phyloP scores from a whole-genome alignment of 37 sponge, comb jelly and placozoan species.

The Ephydatia muelleri region DNA sequence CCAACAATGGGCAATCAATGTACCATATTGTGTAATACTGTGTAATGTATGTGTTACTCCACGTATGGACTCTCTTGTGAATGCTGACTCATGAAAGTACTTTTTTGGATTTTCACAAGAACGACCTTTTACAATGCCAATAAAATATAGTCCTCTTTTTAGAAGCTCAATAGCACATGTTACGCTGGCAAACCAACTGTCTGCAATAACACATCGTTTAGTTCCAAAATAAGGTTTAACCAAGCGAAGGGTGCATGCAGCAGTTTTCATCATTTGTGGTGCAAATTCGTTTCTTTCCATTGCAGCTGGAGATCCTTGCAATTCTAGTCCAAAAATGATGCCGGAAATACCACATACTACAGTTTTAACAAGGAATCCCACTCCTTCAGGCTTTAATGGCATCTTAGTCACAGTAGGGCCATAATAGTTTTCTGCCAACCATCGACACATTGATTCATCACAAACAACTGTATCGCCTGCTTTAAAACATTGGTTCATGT shows the following conservation, averaged over 20 bases:
- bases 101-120: not conserved
- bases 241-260: not conserved
- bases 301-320: not conserved
- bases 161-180: not conserved
- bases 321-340: not conserved
- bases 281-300: not conserved
- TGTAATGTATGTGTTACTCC: not conserved
- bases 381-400: not conserved
- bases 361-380: conserved; percentile 1
- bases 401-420: not conserved
- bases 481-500: not conserved
- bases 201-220: not conserved
- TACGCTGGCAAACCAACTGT: not conserved
- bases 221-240: not conserved
- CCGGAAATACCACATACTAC: not conserved
- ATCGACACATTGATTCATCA: not conserved
- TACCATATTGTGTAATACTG: conserved; percentile 1
- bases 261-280: conserved; percentile 3
- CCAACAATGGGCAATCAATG: not conserved
- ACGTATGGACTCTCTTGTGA: not conserved
- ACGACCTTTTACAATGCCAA: not conserved
- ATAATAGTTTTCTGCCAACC: conserved; percentile 1
- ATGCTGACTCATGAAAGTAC: not conserved
- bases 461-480: not conserved
- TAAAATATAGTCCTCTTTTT: not conserved